A percentile compares a stretch with the other conserved stretches of the same genome.
phyloP scores from a whole-genome alignment of 2,888 invertebrate genomes.

The Dolichomitus sp. region DNA sequence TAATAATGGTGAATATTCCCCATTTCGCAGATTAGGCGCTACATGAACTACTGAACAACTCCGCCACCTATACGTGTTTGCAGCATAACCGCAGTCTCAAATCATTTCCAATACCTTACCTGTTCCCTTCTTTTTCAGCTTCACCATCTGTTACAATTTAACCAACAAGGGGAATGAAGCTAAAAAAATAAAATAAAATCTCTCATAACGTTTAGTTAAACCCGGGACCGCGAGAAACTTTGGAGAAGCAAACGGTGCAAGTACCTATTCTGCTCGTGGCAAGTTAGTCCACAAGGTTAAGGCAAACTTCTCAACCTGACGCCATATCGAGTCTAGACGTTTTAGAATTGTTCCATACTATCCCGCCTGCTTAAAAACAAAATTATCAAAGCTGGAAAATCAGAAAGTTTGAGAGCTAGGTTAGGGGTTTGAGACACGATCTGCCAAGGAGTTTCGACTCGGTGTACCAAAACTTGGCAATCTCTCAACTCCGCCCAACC shows the following conservation, averaged over 20 bases:
- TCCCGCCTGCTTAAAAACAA: constrained; percentile 38
- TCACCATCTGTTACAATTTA: constrained; percentile 17
- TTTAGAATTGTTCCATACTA: constrained; percentile 38
- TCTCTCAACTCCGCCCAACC: constrained; percentile 53
- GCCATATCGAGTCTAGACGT: constrained; percentile 38
- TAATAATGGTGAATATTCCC: constrained; percentile 58
- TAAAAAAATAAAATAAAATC: constrained; percentile 9
- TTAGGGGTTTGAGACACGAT: constrained; percentile 10
- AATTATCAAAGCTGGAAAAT: constrained; percentile 58
- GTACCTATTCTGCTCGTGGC: background rate
- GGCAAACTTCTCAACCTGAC: constrained; percentile 24
- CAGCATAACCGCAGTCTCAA: constrained; percentile 22
- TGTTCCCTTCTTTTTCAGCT: background rate
- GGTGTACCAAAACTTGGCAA: constrained; percentile 71
- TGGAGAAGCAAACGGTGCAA: constrained; percentile 24
- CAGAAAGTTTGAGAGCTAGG: constrained; percentile 25
- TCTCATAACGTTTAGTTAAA: constrained; percentile 29
- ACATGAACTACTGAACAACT: constrained; percentile 29
- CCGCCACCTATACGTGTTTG: constrained; percentile 2
- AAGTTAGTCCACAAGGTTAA: constrained; percentile 31
- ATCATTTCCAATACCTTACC: background rate
- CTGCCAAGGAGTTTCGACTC: constrained; percentile 33
- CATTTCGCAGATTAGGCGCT: constrained; percentile 55
- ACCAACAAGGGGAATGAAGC: constrained; percentile 11
- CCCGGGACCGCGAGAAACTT: constrained; percentile 30